Evolutionary conservation across 2,113 vertebrate species (phyloP).

Genomic region (Rhagologus leucostigma): DNA sequence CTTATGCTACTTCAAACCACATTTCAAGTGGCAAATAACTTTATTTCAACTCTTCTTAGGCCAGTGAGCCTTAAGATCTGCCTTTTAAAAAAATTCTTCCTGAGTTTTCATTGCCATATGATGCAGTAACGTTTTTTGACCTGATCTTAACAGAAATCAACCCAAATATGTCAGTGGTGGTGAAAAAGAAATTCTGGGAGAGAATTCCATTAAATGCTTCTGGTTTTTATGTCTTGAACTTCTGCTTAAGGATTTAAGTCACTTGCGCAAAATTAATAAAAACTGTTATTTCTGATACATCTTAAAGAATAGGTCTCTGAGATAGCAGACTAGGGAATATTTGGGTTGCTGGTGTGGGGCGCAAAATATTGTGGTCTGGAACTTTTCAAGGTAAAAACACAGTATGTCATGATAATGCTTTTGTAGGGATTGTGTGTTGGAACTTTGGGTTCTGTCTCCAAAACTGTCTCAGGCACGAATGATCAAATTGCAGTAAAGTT

Average conservation of each 20-base stretch:
- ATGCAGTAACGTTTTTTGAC: not conserved
- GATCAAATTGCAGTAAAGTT: not conserved
- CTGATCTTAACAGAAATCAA: slow-evolving; percentile 1
- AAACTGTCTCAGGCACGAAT: not conserved
- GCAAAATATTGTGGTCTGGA: not conserved
- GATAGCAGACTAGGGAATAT: not conserved
- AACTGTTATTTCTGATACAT: not conserved
- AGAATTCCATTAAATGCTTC: not conserved
- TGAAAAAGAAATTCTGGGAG: not conserved
- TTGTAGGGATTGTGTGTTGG: not conserved
- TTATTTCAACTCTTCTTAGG: not conserved
- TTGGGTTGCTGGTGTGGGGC: not conserved
- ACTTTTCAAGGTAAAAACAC: not conserved
- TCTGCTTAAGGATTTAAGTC: not conserved
- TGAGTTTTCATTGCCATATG: not conserved
- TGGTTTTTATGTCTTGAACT: not conserved
- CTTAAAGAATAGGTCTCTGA: not conserved
- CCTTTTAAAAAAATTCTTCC: not conserved
- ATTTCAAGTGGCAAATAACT: not conserved
- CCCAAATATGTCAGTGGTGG: not conserved
- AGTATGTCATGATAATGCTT: not conserved
- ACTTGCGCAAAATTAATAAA: not conserved
- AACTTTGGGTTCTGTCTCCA: not conserved
- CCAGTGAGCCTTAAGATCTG: slow-evolving; percentile 1
- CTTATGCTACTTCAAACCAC: not conserved